Evolutionary conservation across 2,888 invertebrate genomes (phyloP), one percentile per base, ranked within the genome.

Genomic region (Herminia tarsipennalis): DNA sequence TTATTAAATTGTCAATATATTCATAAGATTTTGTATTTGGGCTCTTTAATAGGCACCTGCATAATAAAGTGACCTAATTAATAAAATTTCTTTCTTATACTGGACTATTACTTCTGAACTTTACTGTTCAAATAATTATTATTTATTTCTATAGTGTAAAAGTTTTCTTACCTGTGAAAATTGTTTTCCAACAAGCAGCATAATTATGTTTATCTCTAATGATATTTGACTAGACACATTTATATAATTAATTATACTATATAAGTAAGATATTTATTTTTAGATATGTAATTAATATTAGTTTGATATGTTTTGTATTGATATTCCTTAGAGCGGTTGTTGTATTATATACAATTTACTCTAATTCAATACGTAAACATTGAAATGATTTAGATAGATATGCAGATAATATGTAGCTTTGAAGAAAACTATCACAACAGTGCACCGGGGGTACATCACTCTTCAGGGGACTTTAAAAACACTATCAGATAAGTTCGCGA

Each of bases 261-360:
- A 36, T n/a, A 17, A 4, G 2, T 2, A 38, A 44, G 56, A 59
- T 58, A 62, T 58, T 35, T 30, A 33, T 51, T 56, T 54, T 58
- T 38, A 40, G 47, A 43, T 42, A 50, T 46, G 54, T 50, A 32
- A 48, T 59, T 54, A 41, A 59, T 45, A 67, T 49, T 64, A 70
- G 48, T 83, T 83, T 90, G 91, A 90, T 90, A 90, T 90, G 90
- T 89, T 85, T 76, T 75, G 86, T 85, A 88, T 83, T 85, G 90
- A 90, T 90, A 90, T 90, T 90, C 90, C 72, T 84, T 83, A 89
- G 91, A 88, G 84, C 83, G 81, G 86, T 88, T 88, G 84, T 78
- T 86, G 83, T 78, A 81, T 86, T 77, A 58, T 43, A 81, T 86
- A 86, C 85, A 85, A 79, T 70, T 34, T 66, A 83, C 86, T 86